Evolutionary conservation across 2,113 vertebrate species (phyloP), one percentile per base, ranked within the genome.

Genomic region (Oriolus oriolus): DNA sequence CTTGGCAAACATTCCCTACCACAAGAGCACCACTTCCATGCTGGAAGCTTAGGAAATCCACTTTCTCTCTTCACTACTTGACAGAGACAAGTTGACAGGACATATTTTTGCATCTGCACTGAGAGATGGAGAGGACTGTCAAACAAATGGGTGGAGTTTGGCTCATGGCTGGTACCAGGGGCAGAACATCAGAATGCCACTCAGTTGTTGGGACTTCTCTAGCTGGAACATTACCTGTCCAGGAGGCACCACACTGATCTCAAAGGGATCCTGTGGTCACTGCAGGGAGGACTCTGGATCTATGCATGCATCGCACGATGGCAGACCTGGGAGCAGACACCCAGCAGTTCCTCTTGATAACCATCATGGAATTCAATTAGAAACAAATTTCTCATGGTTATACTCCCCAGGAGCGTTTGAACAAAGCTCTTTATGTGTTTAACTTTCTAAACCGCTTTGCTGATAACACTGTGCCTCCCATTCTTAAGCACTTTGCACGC

Each of bases 281-380:
- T 13, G 33, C 7, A 15, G 15, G 42, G 3, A 82, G 39, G 39
- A 59, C 5, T 2, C 26, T 3, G 3, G 56, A 50, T 53, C 42
- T 53, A 39, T 0, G 2, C 33, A 50, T 0, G 1, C 1, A 6
- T 2, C 12, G 4, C 52, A 35, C 0, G 0, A 42, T 3, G 21
- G 64, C 70, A 73, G 20, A 44, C 11, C 16, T 54, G 30, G 41
- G 31, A 91, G 35, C 16, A 79, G 59, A 68, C 10, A 69, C 10
- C 4, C 28, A 68, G 35, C 0, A 3, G 30, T 19, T 89, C 23
- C 30, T 70, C 50, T 65, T 49, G 31, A 82, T 45, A 85, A 79
- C 3, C 2, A 0, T 27, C 50, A 83, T 0, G 1, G 68, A 93
- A 92, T 82, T 71, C 2, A 56, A 31, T 60, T 49, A 22, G 56